Evolutionary conservation across 2,797 vertebrate genomes (phyloP), one percentile per base, ranked within the genome.

Genomic region (Peromyscus attwateri): DNA sequence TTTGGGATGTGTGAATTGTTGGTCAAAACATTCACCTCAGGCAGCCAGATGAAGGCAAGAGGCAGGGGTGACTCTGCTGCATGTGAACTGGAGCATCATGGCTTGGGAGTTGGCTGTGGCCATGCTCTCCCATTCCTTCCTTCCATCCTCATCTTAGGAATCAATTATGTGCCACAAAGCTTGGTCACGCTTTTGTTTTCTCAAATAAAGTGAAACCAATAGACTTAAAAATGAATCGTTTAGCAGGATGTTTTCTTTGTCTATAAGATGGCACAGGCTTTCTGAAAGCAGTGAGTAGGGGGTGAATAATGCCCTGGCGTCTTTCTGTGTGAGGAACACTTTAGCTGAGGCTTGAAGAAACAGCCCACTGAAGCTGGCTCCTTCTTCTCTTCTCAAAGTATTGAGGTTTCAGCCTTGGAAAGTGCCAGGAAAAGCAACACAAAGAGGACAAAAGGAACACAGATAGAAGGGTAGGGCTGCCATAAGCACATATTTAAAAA

Each of bases 11-110:
- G 34, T 40, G 55, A 91, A 95, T 2, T 43, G 29, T 29, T 55
- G 29, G 13, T 13, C 8, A 34, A 87, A 68, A 87, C 17, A 31
- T 7, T 3, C n/a, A n/a, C 70, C 62, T 57, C 16, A 7, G 60
- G n/a, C 34, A 55, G 76, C 19, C 25, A 12, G 23, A 87, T 6
- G 8, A 66, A 14, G 25, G 29, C 2, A 14, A 62, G 40, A 40
- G 3, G 3, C 19, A 23, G 14, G 64, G 1, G 3, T 60, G 52
- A 2, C 27, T 52, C 12, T 52, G 46, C 23, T 14, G 52, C 6
- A 1, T 0, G 11, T 12, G 55, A 37, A 23, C 27, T 3, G 7
- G 6, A 10, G 3, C 0, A 6, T 0, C 3, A 17, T 0, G 17
- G 27, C 31, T 91, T 79, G 25, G 2, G 62, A 23, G 16, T 64